phyloP scores from a whole-genome alignment of 2,888 invertebrate genomes.

The Deilephila porcellus region DNA sequence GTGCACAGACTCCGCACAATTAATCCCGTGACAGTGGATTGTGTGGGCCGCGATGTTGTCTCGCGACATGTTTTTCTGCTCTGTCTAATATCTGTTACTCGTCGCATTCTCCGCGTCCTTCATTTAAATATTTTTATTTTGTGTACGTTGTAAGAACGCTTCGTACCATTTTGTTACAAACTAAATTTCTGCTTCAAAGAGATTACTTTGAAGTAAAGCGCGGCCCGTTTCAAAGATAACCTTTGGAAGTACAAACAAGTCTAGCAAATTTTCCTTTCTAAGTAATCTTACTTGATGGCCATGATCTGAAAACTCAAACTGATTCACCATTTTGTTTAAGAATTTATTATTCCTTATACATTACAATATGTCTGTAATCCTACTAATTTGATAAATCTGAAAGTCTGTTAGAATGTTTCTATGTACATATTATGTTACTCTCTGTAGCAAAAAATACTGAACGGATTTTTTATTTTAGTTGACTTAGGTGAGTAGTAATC shows the following conservation, averaged over 20 bases:
- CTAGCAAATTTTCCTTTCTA: neutral
- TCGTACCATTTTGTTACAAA: neutral
- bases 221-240: conserved; percentile 12
- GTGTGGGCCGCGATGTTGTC: neutral
- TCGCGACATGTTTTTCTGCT: neutral
- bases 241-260: conserved; percentile 6
- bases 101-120: neutral
- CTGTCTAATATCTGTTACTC: neutral
- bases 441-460: too few relatives aligned
- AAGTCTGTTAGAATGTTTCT: too few relatives aligned
- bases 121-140: neutral
- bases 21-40: neutral
- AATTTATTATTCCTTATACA: neutral
- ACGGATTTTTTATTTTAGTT: too few relatives aligned
- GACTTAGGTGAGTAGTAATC: too few relatives aligned
- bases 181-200: conserved; percentile 12
- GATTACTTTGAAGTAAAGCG: conserved; percentile 5
- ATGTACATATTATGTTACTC: too few relatives aligned
- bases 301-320: neutral
- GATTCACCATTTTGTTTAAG: neutral
- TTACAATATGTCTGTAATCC: too few relatives aligned
- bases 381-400: too few relatives aligned
- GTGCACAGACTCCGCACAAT: neutral
- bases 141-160: neutral
- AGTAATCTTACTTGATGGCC: neutral